These are phyloP conservation scores for Mesodorylaimus sp. DNA, from an alignment of 2,888 invertebrate genomes.

Conservation along the genomic window DNA sequence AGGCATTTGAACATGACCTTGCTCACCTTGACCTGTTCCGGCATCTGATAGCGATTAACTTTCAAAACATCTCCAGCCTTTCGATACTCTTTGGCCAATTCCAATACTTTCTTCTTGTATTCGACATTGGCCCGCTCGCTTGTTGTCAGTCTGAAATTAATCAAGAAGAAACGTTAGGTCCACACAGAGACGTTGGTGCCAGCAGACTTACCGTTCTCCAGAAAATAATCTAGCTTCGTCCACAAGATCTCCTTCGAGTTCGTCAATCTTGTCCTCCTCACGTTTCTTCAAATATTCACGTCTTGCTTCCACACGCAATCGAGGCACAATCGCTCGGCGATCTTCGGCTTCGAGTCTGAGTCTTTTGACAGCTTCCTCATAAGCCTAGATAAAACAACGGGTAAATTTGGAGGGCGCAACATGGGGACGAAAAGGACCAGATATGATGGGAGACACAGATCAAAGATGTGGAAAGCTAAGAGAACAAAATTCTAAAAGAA, in stretches of 20 bases:
- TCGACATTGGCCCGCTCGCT: constrained; percentile 62
- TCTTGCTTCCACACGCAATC: constrained; percentile 69
- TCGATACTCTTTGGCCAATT: constrained; percentile 84
- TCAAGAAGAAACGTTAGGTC: too few relatives aligned
- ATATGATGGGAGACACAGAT: neutral
- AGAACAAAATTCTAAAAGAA: constrained; percentile 13
- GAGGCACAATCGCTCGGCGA: constrained; percentile 64
- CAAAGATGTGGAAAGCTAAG: neutral
- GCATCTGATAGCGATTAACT: constrained; percentile 83
- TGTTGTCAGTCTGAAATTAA: constrained; percentile 52
- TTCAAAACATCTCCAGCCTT: constrained; percentile 76
- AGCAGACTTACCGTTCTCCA: constrained; percentile 52
- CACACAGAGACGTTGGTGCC: too few relatives aligned
- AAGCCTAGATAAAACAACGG: constrained; percentile 35
- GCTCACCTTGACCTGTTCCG: constrained; percentile 38
- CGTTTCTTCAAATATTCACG: constrained; percentile 83
- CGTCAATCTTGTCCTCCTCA: constrained; percentile 82
- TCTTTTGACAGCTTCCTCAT: constrained; percentile 65
- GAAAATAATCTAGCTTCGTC: constrained; percentile 92
- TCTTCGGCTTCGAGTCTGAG: constrained; percentile 69
- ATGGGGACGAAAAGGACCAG: too few relatives aligned
- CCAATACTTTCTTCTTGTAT: constrained; percentile 71
- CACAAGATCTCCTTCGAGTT: constrained; percentile 75
- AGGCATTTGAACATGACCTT: too few relatives aligned
- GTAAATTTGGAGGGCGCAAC: too few relatives aligned